A percentile compares a stretch with the other conserved stretches of the same genome.
phyloP scores from a whole-genome alignment of 1,140 invertebrate genomes.

The Macrostomum lignano region DNA sequence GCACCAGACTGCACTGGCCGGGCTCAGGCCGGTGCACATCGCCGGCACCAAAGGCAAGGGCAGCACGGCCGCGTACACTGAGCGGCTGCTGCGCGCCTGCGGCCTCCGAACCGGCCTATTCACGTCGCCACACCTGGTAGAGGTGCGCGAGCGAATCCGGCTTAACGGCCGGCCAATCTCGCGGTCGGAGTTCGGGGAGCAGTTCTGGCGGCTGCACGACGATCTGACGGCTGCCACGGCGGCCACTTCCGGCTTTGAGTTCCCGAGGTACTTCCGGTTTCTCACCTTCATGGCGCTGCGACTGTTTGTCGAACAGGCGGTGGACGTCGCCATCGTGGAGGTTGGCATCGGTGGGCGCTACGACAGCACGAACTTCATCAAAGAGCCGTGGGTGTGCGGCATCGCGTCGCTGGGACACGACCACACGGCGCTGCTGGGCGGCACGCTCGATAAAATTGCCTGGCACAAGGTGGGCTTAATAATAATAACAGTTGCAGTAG shows the following conservation, averaged over 20 bases:
- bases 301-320: constrained; percentile 8
- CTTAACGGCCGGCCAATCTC: constrained; percentile 51
- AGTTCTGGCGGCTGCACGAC: constrained; percentile 53
- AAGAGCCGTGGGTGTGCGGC: constrained; percentile 35
- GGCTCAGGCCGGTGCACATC: constrained; percentile 39
- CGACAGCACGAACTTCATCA: constrained; percentile 71
- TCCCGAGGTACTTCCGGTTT: constrained; percentile 89
- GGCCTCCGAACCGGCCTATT: constrained; percentile 73
- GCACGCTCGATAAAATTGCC: constrained; percentile 56
- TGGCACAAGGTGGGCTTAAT: constrained; percentile 84
- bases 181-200: constrained; percentile 40
- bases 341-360: constrained; percentile 82
- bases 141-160: constrained; percentile 63
- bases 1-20: no score
- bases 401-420: constrained; percentile 71
- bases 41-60: constrained; percentile 73
- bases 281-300: constrained; percentile 34
- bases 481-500: no score
- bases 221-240: no score
- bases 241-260: no score
- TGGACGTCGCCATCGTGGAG: constrained; percentile 70
- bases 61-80: constrained; percentile 68
- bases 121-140: constrained; percentile 59
- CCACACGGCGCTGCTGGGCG: constrained; percentile 48
- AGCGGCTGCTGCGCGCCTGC: constrained; percentile 52